Percentiles rank a stretch among this genome's conserved stretches.
Evolutionary conservation across 92 coral and sea anemone species (phyloP).

Genomic region (Phenganax stokvisi): DNA sequence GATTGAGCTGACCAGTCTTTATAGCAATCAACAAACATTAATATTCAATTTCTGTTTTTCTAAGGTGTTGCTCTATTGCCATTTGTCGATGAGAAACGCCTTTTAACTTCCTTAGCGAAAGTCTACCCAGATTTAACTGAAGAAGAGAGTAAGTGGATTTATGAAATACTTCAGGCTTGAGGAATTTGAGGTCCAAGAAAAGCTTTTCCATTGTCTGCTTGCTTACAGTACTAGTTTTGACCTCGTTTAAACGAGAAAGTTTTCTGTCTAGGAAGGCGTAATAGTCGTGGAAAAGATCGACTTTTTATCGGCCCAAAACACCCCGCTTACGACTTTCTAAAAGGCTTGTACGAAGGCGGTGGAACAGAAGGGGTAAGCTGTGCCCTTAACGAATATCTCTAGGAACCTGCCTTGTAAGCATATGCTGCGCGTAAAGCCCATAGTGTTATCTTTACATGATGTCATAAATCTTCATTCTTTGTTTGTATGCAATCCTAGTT

Average conservation of each 20-base stretch:
- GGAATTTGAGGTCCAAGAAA: background rate
- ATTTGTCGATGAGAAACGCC: conserved; percentile 92
- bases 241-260: background rate
- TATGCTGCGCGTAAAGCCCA: no score
- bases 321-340: conserved; percentile 76
- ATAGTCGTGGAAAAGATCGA: conserved; percentile 86
- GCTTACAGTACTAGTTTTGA: background rate
- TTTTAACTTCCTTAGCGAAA: conserved; percentile 57
- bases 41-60: background rate
- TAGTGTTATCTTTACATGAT: no score
- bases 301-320: conserved; percentile 74
- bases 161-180: background rate
- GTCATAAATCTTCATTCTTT: no score
- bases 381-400: background rate
- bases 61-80: conserved; percentile 94
- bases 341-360: conserved; percentile 86
- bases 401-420: background rate
- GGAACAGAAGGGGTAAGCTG: conserved; percentile 54
- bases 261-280: conserved; percentile 58
- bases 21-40: no score
- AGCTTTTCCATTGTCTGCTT: background rate
- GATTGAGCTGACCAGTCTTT: no score
- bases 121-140: conserved; percentile 78
- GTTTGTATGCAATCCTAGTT: no score
- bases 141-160: conserved; percentile 61